Conservation (phyloP, 2,888 invertebrate species). For the Bombylius discolor region DNA sequence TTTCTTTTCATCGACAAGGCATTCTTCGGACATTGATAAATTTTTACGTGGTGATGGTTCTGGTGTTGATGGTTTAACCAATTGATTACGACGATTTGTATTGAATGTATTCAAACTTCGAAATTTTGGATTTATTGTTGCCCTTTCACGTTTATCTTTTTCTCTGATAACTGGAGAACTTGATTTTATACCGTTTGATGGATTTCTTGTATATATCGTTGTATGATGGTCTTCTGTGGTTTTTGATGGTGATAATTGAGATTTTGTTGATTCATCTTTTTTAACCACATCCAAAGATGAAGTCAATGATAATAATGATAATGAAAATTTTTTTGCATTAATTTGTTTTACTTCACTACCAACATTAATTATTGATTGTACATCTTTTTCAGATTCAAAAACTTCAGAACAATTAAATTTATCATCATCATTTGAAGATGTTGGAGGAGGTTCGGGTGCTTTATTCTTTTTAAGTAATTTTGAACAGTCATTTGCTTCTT, state of each 20-base stretch:
- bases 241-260: not conserved
- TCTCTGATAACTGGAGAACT: slow-evolving; percentile 59
- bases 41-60: slow-evolving; percentile 57
- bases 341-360: not conserved
- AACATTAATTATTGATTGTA: not conserved
- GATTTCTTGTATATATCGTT: slow-evolving; percentile 48
- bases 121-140: slow-evolving; percentile 49
- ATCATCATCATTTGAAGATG: not conserved
- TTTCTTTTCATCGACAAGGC: slow-evolving; percentile 45
- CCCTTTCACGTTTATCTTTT: slow-evolving; percentile 62
- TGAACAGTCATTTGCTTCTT: slow-evolving; percentile 20
- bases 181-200: slow-evolving; percentile 42
- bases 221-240: slow-evolving; percentile 34
- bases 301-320: too few species aligned
- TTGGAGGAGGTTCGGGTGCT: slow-evolving; percentile 59
- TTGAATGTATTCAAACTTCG: slow-evolving; percentile 39
- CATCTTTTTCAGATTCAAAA: slow-evolving; percentile 25
- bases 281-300: not conserved
- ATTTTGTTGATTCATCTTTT: not conserved
- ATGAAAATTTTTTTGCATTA: not conserved
- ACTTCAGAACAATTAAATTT: slow-evolving; percentile 15
- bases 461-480: slow-evolving; percentile 53
- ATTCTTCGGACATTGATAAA: slow-evolving; percentile 64
- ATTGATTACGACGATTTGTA: slow-evolving; percentile 28
- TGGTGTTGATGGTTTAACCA: slow-evolving; percentile 37